These are phyloP conservation scores for Drosophila nebulosa DNA, from an alignment of 1,140 invertebrate species.

Conservation along the genomic window DNA sequence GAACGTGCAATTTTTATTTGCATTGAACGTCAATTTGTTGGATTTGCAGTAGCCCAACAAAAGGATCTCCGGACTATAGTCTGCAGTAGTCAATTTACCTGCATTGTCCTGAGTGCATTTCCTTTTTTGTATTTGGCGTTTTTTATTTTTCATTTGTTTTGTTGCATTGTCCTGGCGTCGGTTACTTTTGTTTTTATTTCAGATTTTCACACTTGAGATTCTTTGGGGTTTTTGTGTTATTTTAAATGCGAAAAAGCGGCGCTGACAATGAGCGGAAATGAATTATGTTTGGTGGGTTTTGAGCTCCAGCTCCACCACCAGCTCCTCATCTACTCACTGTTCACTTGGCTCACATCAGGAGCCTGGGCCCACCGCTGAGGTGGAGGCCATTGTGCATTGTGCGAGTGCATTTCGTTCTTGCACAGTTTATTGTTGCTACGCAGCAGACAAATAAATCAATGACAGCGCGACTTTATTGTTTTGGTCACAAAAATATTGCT, in stretches of 20 bases:
- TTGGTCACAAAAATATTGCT: slow-evolving; percentile 77
- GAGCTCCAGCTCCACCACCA: neutral
- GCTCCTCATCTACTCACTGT: neutral
- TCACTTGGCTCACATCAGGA: neutral
- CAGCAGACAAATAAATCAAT: slow-evolving; percentile 79
- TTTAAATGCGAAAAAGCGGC: slow-evolving; percentile 65
- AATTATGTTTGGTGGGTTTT: slow-evolving; percentile 66
- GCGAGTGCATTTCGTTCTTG: slow-evolving; percentile 71
- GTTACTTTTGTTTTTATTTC: slow-evolving; percentile 21
- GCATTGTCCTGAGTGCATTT: slow-evolving; percentile 56
- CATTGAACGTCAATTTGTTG: slow-evolving; percentile 53
- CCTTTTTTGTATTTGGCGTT: neutral
- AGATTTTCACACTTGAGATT: slow-evolving; percentile 68
- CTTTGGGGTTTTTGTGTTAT: slow-evolving; percentile 48
- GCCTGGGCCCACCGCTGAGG: slow-evolving; percentile 53
- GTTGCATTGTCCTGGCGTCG: neutral
- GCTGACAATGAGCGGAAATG: slow-evolving; percentile 78
- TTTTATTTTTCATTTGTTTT: neutral
- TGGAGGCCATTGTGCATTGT: slow-evolving; percentile 63
- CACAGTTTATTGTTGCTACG: slow-evolving; percentile 73
- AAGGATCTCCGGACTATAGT: slow-evolving; percentile 25
- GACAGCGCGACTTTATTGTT: slow-evolving; percentile 79
- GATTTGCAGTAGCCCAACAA: neutral
- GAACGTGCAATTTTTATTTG: slow-evolving; percentile 41
- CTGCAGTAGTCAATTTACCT: slow-evolving; percentile 76